Evolutionary conservation across 2,113 vertebrate genomes (phyloP), one percentile per base, ranked within the genome.

Genomic region (Amazona vittata): DNA sequence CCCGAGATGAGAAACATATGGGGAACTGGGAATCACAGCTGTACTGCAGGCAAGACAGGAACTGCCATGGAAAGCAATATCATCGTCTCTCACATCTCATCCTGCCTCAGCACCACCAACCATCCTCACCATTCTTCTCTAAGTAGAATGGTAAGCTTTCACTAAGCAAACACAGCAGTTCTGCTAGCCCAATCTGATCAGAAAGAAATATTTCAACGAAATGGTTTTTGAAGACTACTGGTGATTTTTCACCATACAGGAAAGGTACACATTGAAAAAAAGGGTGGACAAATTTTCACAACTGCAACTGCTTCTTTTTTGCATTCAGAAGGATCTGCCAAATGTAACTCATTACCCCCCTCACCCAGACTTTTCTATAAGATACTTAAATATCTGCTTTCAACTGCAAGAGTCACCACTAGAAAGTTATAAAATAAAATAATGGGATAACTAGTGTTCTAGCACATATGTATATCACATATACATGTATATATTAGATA

Each of bases 1-100:
- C 21, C 22, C 0, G 0, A 71, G 21, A 33, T 33, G 37, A 83
- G 28, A 68, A 17, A 39, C 0, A 15, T 18, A 3, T 49, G 39
- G 13, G 39, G 39, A 89, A 41, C 11, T 43, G 35, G 29, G 26
- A 78, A 81, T 69, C 31, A 60, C 17, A 80, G 31, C 47, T 64
- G 37, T 59, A 62, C 31, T n/a, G 24, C 24, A 86, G 79, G 28
- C 24, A 73, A 90, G n/a, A 37, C 65, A 67, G 25, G n/a, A 1
- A 4, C 60, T 33, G 50, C 39, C 33, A 55, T 4, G 3, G 33
- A 43, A 79, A 71, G n/a, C 29, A 71, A 53, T 0, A 85, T 8
- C 20, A 59, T 63, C 0, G 0, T 17, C 25, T 53, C 52, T 64
- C 0, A 0, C 31, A 26, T 53, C n/a, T 89, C 20, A 41, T 94